A percentile compares a stretch with the other conserved stretches of the same genome.
Evolutionary conservation across 2,888 invertebrate species (phyloP).

Genomic region (Agonopterix subpropinquella): DNA sequence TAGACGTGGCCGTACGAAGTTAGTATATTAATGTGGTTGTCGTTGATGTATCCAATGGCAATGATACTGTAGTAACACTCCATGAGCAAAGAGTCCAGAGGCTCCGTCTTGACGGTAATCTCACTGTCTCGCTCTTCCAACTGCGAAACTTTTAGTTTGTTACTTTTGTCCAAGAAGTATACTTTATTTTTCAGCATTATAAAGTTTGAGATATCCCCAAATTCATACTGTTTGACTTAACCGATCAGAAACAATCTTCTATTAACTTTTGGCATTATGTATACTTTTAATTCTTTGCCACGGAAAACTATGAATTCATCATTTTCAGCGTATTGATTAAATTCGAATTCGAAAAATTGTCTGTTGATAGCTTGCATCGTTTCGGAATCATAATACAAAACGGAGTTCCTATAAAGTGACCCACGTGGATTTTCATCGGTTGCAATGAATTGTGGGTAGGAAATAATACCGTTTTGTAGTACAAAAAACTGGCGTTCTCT

Average conservation of each 20-base stretch:
- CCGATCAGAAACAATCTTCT: background rate
- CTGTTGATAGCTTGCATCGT: background rate
- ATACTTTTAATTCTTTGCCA: background rate
- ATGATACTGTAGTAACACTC: background rate
- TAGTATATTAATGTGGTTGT: background rate
- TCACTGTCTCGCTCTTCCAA: background rate
- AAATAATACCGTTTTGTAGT: background rate
- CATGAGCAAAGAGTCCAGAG: background rate
- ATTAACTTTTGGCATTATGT: background rate
- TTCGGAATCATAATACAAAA: background rate
- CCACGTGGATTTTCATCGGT: background rate
- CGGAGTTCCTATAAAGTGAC: background rate
- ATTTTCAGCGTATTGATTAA: background rate
- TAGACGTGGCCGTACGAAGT: background rate
- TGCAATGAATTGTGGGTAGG: background rate
- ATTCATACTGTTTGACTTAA: background rate
- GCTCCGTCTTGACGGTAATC: background rate
- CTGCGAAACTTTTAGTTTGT: background rate
- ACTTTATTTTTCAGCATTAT: background rate
- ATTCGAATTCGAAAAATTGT: background rate
- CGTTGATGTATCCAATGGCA: background rate
- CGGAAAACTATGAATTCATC: background rate
- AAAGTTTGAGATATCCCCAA: background rate
- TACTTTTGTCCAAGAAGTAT: background rate
- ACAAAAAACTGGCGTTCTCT: background rate